Base-by-base conservation (phyloP, 2,888 invertebrate species). In the Yponomeuta malinellus region DNA sequence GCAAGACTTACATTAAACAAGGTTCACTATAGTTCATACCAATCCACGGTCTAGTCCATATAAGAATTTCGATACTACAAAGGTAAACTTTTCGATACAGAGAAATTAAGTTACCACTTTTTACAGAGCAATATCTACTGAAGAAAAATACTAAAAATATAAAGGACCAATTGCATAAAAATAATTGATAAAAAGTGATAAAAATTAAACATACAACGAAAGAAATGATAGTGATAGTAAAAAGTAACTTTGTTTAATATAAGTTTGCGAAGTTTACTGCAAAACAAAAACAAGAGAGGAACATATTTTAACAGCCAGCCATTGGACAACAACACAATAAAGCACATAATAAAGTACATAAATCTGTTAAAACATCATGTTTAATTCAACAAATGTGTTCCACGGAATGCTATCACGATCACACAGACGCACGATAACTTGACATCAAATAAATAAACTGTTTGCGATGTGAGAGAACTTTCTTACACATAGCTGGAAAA, bases 91-190 rank as follows among this genome's bases (percentile, higher is more conserved):
- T 76, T 78, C 79, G 77, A 81, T 81, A 83, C 83, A 84, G 90
- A 90, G 90, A 90, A 89, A 89, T 90, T 90, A 90, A 79, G 81
- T 85, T 89, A 90, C 90, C 90, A 90, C 90, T 89, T 90, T 88
- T 85, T 78, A 84, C 81, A 82, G 84, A 83, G 83, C 77, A 78
- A 77, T 79, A 81, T 82, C 77, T 71, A 73, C 70, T 68, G 76
- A 73, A 69, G 72, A 72, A 75, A 76, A 77, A 73, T 71, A 72
- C 74, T 74, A 75, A 78, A 77, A 74, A 71, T 67, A 74, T 72
- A 75, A 59, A 66, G 31, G 9, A 64, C 43, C 23, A 71, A 63
- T 37, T 52, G 37, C 31, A 68, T 29, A 33, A 68, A 64, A 66
- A 31, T 31, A 69, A 69, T 31, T n/a, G 67, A 67, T 23, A 10